phyloP scores from a whole-genome alignment of 2,113 vertebrate species.

The Engraulis encrasicolus region DNA sequence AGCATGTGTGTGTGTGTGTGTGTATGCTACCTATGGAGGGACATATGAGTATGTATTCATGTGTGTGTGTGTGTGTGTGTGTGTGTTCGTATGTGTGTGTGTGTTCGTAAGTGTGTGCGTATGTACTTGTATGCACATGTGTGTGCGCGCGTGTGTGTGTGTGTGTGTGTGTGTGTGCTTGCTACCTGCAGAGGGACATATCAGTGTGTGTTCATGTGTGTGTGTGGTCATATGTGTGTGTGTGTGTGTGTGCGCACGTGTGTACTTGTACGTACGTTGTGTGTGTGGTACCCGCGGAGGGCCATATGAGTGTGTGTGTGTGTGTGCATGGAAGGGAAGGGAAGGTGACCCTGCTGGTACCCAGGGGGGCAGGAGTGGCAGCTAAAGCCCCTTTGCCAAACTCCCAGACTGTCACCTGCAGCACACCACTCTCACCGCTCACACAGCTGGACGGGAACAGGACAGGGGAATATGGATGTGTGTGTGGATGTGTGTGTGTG shows the following conservation, averaged over 20 bases:
- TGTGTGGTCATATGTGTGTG: no score
- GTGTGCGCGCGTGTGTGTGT: no score
- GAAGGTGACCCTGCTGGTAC: slow-evolving; percentile 39
- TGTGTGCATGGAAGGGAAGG: background rate
- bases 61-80: no score
- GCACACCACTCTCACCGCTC: background rate
- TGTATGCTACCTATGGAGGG: background rate
- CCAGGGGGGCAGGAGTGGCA: slow-evolving; percentile 5
- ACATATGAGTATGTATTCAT: background rate
- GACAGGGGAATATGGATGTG: background rate
- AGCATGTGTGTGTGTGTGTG: no score
- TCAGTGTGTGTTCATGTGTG: no score
- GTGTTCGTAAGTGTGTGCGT: no score
- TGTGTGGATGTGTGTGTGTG: background rate
- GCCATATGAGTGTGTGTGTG: background rate
- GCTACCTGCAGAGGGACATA: background rate
- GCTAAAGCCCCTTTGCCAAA: slow-evolving; percentile 9
- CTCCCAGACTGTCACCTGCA: slow-evolving; percentile 18
- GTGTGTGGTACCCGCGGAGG: background rate
- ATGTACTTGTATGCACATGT: no score
- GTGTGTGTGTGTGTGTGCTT: background rate
- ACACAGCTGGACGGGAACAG: slow-evolving; percentile 17
- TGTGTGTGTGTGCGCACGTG: no score
- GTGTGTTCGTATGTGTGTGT: no score
- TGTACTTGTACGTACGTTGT: no score